phyloP scores from a whole-genome alignment of 2,797 vertebrate genomes.

The Lepus oiostolus region DNA sequence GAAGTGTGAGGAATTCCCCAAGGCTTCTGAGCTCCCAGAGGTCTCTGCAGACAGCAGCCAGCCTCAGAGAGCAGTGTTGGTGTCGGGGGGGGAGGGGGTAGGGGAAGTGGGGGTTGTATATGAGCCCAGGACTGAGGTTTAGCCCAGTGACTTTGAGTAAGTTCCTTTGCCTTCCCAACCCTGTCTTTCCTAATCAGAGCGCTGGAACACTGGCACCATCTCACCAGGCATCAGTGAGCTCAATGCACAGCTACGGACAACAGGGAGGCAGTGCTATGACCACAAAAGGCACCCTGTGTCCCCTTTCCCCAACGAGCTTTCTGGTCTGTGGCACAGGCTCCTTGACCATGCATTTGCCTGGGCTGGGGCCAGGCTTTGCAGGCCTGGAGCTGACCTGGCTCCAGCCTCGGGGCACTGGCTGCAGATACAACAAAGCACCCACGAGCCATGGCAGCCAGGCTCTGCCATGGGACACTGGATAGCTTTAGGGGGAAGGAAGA shows the following conservation, averaged over 20 bases:
- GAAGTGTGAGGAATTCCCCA: constrained; percentile 17
- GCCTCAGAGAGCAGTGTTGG: neutral
- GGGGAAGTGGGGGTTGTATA: neutral
- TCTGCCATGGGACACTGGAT: too few species aligned
- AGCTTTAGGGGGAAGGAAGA: neutral
- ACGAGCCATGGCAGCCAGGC: neutral
- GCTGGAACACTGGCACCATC: fast-evolving
- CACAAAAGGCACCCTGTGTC: neutral
- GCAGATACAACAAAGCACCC: neutral
- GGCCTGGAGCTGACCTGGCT: neutral
- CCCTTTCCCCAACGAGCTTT: neutral
- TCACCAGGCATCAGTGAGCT: neutral
- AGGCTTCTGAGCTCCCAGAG: neutral
- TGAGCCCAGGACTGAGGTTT: neutral
- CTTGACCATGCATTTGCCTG: fast-evolving
- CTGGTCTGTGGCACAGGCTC: neutral
- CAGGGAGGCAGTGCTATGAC: too few species aligned
- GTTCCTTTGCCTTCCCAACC: neutral
- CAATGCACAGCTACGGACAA: too few species aligned
- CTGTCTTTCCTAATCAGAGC: neutral
- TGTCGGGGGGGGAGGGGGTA: neutral
- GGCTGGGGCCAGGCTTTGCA: neutral
- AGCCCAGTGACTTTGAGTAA: neutral
- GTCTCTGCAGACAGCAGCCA: neutral
- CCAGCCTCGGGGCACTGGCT: neutral